phyloP scores from a whole-genome alignment of 2,888 invertebrate species.

The Rhyacophila evoluta region DNA sequence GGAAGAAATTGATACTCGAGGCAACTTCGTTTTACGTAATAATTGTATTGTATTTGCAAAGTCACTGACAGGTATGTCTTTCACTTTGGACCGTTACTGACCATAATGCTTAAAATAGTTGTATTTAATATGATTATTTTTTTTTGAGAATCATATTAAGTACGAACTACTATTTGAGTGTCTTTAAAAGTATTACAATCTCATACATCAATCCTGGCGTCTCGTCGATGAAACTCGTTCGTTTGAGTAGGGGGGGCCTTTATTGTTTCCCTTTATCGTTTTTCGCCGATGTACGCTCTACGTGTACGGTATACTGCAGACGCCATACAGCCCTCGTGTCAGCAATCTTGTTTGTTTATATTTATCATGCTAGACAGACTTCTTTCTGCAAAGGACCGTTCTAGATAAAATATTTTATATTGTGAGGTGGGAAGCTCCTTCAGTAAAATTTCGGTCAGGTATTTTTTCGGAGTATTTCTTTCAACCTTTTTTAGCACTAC shows the following conservation, averaged over 20 bases:
- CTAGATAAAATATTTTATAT: background rate
- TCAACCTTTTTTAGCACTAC: background rate
- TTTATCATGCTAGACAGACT: slow-evolving; percentile 18
- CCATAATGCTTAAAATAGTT: no score
- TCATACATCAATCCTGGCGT: background rate
- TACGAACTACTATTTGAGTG: no score
- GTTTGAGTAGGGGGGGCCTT: background rate
- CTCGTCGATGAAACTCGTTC: background rate
- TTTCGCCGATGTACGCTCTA: slow-evolving; percentile 23
- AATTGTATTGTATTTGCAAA: no score
- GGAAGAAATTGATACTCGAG: no score
- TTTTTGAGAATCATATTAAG: no score
- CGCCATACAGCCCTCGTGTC: background rate
- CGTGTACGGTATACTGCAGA: slow-evolving; percentile 8
- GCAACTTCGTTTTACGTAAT: no score
- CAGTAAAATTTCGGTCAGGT: slow-evolving; percentile 16
- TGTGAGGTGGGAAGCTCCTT: background rate
- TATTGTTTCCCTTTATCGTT: slow-evolving; percentile 25
- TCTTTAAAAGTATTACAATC: no score
- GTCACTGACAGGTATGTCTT: no score
- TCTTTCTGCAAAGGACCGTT: background rate
- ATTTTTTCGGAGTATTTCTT: background rate
- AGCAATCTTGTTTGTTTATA: slow-evolving; percentile 24
- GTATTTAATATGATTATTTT: no score
- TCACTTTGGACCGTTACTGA: no score